These are phyloP conservation scores for Diprion similis DNA, from an alignment of 1,140 invertebrate species.

Conservation along the genomic window DNA sequence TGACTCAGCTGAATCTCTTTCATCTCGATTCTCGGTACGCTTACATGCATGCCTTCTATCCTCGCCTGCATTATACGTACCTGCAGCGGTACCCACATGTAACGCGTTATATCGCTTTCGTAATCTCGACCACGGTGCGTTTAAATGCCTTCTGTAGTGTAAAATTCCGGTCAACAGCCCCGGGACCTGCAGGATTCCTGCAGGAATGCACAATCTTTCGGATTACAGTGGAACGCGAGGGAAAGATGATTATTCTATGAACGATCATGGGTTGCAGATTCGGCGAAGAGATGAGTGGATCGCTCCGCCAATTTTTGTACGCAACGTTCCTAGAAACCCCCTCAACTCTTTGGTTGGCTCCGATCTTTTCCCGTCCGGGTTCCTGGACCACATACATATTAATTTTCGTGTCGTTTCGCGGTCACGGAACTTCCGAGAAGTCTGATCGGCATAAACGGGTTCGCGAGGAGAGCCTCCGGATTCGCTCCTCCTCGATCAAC, in stretches of 20 bases:
- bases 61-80: too few relatives aligned
- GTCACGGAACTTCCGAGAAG: neutral
- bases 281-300: too few relatives aligned
- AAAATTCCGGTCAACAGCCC: neutral
- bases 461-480: neutral
- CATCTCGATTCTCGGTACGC: neutral
- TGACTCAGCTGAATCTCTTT: slow-evolving; percentile 2
- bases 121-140: neutral
- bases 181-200: too few relatives aligned
- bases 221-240: too few relatives aligned
- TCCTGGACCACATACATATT: neutral
- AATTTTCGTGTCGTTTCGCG: neutral
- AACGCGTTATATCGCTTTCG: neutral
- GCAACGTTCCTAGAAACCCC: too few relatives aligned
- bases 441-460: neutral
- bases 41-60: too few relatives aligned
- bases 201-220: too few relatives aligned
- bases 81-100: neutral
- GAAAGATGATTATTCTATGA: too few relatives aligned
- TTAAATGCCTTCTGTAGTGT: neutral
- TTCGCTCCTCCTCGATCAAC: slow-evolving; percentile 30
- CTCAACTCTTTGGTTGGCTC: too few relatives aligned
- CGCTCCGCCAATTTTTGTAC: too few relatives aligned
- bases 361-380: neutral
- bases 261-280: too few relatives aligned